These are phyloP conservation scores for Oxyura jamaicensis DNA, from an alignment of 2,113 vertebrate genomes.

Conservation along the genomic window DNA sequence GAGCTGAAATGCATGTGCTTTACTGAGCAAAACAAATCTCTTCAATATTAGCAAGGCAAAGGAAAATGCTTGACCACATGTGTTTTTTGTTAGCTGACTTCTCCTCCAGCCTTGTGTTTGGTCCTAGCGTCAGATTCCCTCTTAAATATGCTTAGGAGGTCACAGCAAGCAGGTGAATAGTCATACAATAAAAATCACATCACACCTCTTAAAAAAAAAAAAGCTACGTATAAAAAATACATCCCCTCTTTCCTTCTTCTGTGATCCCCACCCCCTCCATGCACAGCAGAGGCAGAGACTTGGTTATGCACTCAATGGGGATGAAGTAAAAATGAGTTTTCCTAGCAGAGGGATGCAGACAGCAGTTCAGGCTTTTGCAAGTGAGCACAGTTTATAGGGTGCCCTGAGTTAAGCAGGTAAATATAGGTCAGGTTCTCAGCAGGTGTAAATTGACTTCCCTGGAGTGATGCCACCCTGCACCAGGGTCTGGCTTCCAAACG, in stretches of 20 bases:
- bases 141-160: slow-evolving; percentile 52
- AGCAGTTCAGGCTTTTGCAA: neutral
- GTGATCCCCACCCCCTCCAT: no score
- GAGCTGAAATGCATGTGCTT: slow-evolving; percentile 56
- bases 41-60: slow-evolving; percentile 58
- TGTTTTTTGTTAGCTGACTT: slow-evolving; percentile 67
- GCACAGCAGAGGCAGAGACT: slow-evolving; percentile 27
- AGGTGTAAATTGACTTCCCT: neutral
- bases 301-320: neutral
- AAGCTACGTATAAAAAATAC: neutral
- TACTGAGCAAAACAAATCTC: slow-evolving; percentile 52
- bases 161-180: slow-evolving; percentile 66
- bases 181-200: slow-evolving; percentile 71
- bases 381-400: neutral
- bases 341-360: neutral
- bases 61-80: slow-evolving; percentile 53
- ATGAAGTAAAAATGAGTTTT: slow-evolving; percentile 33
- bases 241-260: neutral
- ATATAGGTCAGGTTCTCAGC: slow-evolving; percentile 2
- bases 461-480: neutral
- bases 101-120: slow-evolving; percentile 20
- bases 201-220: slow-evolving; percentile 58
- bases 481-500: neutral
- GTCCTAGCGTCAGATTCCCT: slow-evolving; percentile 54
- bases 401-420: neutral